Evolutionary conservation across 2,888 invertebrate genomes (phyloP), one percentile per base, ranked within the genome.

Genomic region (Pyrrhosoma nymphula): DNA sequence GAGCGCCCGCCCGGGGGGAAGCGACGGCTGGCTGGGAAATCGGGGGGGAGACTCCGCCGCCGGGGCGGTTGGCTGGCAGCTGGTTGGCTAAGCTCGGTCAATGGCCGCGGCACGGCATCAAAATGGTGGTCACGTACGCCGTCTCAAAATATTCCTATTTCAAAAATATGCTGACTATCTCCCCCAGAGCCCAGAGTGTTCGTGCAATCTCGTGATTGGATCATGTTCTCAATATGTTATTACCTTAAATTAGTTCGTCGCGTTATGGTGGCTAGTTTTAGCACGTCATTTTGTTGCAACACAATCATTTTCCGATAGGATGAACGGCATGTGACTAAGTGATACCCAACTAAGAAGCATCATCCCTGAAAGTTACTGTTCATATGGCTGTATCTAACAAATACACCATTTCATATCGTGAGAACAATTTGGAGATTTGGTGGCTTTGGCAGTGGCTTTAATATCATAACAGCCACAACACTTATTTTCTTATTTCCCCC

Each of bases 71-170:
- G 35, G 91, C 93, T 63, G 39, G 93, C 93, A 93, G 93, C 93
- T 93, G 93, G 93, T 93, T 93, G 93, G 93, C 93, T 93, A 63
- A 93, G 93, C 93, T 47, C 93, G 93, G 93, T 93, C 93, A 93
- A 93, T 93, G 93, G 93, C 93, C 93, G 93, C 93, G 63, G 69
- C 63, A 93, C 23, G 63, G 55, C 93, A 63, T 93, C 93, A 93
- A 93, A 93, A 93, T 93, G 93, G 93, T 93, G 93, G 93, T 93
- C 93, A 93, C 93, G 93, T 93, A 93, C 30, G n/a, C 63, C 69
- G 63, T 63, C 63, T 93, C 93, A 75, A 47, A 82, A 93, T 93
- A 47, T 93, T 93, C 39, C 47, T 93, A 93, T 63, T 93, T 69
- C 69, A 35, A 39, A 91, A 93, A 93, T 93, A 47, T 47, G 47